Base-by-base conservation (phyloP, 2,888 invertebrate genomes). In the Xestia rhomboidea region DNA sequence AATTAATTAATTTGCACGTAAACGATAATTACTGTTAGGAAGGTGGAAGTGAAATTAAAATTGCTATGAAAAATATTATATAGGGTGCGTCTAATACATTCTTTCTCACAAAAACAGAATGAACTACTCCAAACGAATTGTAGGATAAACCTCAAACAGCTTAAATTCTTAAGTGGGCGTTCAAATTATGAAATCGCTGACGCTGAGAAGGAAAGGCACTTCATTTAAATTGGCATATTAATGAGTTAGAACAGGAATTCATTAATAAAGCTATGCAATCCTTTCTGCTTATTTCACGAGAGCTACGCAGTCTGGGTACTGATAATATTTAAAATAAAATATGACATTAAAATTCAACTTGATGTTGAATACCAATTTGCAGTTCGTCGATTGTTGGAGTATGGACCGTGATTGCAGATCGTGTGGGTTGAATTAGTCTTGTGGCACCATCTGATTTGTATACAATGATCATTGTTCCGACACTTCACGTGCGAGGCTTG, bases 391-490 rank as follows among this genome's bases (percentile, higher is more conserved):
- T 88, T 84, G 86, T 86, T 82, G 84, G 86, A 89, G 87, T 87
- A 89, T 87, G 82, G 84, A 76, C 77, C 79, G 73, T 83, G 84
- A 86, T 88, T 87, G 79, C 84, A 80, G 82, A 88, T 88, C 82
- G 90, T 88, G 91, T 91, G 89, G 93, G 93, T 87, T 81, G 92
- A 92, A 91, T 93, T 88, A 89, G 89, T 89, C 90, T 90, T 90
- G 91, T 91, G 90, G 88, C 68, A 91, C 89, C 89, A 88, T 85
- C 92, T 94, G 92, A 96, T 96, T 96, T 96, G 96, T 96, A 96
- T 95, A 96, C 96, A 96, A 96, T 96, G 96, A 93, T 92, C 95
- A 96, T 96, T 96, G 96, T 96, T 94, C 90, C 87, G 73, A 89
- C 91, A 89, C 90, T 88, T 88, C 85, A 82, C 85, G 88, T 79